Base-by-base conservation (phyloP, 2,797 vertebrate genomes). In the Myripristis jacobus region DNA sequence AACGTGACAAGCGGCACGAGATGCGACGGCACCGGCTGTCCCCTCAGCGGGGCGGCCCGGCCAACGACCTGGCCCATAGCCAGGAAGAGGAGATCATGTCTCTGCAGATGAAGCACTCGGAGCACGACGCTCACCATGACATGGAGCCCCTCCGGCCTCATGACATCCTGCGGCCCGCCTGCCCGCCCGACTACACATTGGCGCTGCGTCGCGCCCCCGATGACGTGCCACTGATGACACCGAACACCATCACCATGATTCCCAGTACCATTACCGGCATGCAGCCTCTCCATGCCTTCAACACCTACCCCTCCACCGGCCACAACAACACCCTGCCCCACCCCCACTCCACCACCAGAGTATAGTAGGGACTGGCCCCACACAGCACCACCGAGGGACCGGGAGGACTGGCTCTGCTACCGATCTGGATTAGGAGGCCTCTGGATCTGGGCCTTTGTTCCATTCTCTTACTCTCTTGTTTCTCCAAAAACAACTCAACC, bases 31-130 rank as follows among this genome's bases (percentile, higher is more conserved):
- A 99, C 38, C 92, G 97, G 75, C 95, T 97, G 85, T 98, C 97
- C 89, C 98, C 98, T 2, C 97, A 99, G 78, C 95, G 96, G 64
- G 96, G 94, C 15, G 93, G n/a, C n/a, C 94, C 97, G 0, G 93
- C 96, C 84, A 98, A 98, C 9, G 97, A 99, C 89, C 95, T 99
- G 74, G 96, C 97, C 48, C 92, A 99, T 83, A 96, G 96, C 80
- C 98, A 98, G 91, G 98, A 99, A 93, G 98, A 99, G 91, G 97
- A 99, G 92, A 96, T 99, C 88, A 99, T 99, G 98, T 98, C 98
- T 84, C 94, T 99, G 81, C 98, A 99, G 91, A 98, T 99, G 97
- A 99, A 98, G 95, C 98, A 98, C 94, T 97, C 96, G 41, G 97
- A 99, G 91, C 94, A 95, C 27, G 95, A 95, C 6, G 83, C 93